Percentiles rank a stretch among this genome's conserved stretches.
phyloP scores from a whole-genome alignment of 2,888 invertebrate species.

The Trichopoda pennipes region DNA sequence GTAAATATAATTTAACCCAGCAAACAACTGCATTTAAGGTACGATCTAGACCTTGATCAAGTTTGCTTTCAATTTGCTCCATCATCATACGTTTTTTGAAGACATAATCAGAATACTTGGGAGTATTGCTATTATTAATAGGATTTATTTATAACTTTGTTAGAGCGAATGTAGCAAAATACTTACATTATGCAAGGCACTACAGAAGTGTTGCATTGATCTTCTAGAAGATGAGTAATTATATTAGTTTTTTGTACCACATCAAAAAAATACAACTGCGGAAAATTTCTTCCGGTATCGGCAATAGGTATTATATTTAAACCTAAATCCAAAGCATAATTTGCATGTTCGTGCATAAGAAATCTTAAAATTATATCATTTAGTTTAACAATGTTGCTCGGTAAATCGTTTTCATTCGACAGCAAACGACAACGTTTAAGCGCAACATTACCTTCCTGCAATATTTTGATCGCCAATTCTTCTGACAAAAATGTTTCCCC shows the following conservation, averaged over 20 bases:
- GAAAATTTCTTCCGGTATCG: conserved; percentile 90
- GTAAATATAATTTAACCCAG: conserved; percentile 94
- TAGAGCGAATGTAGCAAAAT: neutral
- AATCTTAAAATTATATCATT: conserved; percentile 92
- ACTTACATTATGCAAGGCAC: conserved; percentile 92
- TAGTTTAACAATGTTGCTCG: conserved; percentile 89
- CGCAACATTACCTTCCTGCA: conserved; percentile 94
- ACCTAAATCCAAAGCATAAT: conserved; percentile 97
- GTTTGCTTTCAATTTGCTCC: conserved; percentile 94
- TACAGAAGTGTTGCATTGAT: conserved; percentile 94
- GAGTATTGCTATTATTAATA: conserved; percentile 85
- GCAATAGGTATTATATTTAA: conserved; percentile 93
- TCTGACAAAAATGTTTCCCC: conserved; percentile 98
- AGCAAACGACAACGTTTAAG: conserved; percentile 93
- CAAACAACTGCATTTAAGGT: conserved; percentile 93
- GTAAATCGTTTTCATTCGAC: conserved; percentile 89
- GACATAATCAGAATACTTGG: conserved; percentile 93
- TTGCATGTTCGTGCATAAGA: conserved; percentile 94
- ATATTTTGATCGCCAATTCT: conserved; percentile 93
- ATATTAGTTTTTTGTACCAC: conserved; percentile 96
- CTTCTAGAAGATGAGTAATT: conserved; percentile 95
- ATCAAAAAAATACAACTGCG: conserved; percentile 95
- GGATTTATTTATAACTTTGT: too few relatives aligned
- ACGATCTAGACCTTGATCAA: conserved; percentile 93
- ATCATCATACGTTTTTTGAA: conserved; percentile 92